phyloP scores from a whole-genome alignment of 2,113 vertebrate genomes.

The Cyphomyrus discorhynchus region DNA sequence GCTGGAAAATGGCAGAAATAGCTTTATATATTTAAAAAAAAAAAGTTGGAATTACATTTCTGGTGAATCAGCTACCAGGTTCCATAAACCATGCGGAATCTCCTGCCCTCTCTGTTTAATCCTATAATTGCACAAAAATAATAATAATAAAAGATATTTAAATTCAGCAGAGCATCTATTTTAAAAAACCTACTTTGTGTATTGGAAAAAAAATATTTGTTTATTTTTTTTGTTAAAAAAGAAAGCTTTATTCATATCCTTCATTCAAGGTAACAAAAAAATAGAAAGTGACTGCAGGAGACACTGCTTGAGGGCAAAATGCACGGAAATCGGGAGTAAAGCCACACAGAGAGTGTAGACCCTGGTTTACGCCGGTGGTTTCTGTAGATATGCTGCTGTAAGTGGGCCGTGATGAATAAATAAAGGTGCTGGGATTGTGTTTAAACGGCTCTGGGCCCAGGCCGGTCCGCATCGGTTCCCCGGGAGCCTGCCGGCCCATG shows the following conservation, averaged over 20 bases:
- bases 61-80: background rate
- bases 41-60: background rate
- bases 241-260: background rate
- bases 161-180: background rate
- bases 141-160: background rate
- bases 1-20: background rate
- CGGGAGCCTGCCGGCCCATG: background rate
- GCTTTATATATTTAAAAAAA: background rate
- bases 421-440: background rate
- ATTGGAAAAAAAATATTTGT: background rate
- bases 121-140: background rate
- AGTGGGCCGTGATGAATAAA: background rate
- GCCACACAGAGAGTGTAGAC: background rate
- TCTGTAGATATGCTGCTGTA: background rate
- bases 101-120: background rate
- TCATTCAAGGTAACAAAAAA: background rate
- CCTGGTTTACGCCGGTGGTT: background rate
- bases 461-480: background rate
- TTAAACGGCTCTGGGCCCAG: background rate
- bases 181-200: background rate
- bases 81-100: background rate
- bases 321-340: background rate
- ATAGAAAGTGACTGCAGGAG: background rate
- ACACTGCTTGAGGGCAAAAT: background rate
- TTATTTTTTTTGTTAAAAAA: background rate